Percentiles rank a stretch among this genome's conserved stretches.
phyloP scores from a whole-genome alignment of 2,797 vertebrate species.

The Falco cherrug region DNA sequence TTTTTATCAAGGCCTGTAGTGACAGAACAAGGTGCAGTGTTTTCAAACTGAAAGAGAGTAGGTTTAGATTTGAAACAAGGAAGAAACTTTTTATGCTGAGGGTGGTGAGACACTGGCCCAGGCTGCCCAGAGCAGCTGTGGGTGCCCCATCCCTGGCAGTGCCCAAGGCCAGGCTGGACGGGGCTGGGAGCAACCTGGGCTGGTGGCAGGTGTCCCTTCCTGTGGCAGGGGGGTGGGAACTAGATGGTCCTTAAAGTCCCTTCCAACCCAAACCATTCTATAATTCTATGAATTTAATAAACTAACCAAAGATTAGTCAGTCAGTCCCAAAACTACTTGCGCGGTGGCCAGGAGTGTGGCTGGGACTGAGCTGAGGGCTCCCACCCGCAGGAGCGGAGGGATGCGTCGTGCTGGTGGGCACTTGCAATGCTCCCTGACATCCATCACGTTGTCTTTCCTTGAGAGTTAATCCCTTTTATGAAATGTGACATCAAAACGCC shows the following conservation, averaged over 20 bases:
- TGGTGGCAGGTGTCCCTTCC: too few species aligned
- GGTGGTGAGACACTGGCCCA: too few species aligned
- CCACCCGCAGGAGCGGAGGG: background rate
- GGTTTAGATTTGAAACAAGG: background rate
- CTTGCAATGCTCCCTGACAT: background rate
- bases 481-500: slow-evolving; percentile 51
- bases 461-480: slow-evolving; percentile 27
- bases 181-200: too few species aligned
- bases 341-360: background rate
- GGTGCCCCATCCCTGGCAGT: too few species aligned
- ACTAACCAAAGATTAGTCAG: background rate
- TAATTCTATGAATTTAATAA: background rate
- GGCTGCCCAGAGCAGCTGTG: too few species aligned
- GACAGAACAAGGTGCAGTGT: background rate
- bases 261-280: background rate
- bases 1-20: background rate
- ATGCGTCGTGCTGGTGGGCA: background rate
- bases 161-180: too few species aligned
- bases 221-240: background rate
- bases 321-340: background rate
- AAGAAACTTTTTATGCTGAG: background rate
- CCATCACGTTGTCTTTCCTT: background rate
- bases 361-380: background rate
- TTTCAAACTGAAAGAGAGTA: background rate
- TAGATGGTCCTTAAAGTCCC: background rate